Evolutionary conservation across 2,113 vertebrate genomes (phyloP), one percentile per base, ranked within the genome.

Genomic region (Motacilla alba): DNA sequence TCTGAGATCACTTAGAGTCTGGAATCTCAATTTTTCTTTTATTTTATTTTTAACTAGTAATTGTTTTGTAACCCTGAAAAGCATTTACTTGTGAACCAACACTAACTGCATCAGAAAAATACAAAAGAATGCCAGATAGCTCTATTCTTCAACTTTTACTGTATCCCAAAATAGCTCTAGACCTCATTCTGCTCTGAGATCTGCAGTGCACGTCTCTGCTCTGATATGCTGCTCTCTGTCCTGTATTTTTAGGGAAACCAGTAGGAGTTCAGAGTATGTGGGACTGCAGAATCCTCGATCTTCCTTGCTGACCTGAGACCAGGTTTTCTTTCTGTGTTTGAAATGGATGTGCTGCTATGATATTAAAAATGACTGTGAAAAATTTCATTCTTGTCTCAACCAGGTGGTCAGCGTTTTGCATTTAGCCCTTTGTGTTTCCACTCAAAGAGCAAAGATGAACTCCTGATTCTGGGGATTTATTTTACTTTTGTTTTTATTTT

Each of bases 171-270:
- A 93, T 96, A 94, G 80, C 89, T 92, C 50, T 35, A 94, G 92
- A 92, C 95, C 86, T 97, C 62, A 73, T 96, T 96, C 83, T 93
- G 83, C 70, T 89, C 73, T 23, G 60, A 87, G 83, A 80, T 72
- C 76, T 75, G 52, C 88, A 89, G 83, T 64, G 74, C 87, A 70
- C 49, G 35, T 91, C 77, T 87, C 66, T 92, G 75, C 87, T 94
- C 79, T 26, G 44, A 75, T 81, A 49, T 13, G 52, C 94, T 93
- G 85, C 76, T 82, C 72, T 67, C 72, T 93, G 80, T 90, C 90
- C 92, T 84, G 56, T 90, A 86, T 93, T 97, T 95, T 93, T 81
- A 95, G 83, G 77, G 53, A 87, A 87, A 72, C 79, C 86, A 58
- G 86, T 87, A 64, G 85, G 90, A 94, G 79, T 74, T 93, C 68